Evolutionary conservation across 2,888 invertebrate species (phyloP).

Genomic region (Baronia brevicornis): DNA sequence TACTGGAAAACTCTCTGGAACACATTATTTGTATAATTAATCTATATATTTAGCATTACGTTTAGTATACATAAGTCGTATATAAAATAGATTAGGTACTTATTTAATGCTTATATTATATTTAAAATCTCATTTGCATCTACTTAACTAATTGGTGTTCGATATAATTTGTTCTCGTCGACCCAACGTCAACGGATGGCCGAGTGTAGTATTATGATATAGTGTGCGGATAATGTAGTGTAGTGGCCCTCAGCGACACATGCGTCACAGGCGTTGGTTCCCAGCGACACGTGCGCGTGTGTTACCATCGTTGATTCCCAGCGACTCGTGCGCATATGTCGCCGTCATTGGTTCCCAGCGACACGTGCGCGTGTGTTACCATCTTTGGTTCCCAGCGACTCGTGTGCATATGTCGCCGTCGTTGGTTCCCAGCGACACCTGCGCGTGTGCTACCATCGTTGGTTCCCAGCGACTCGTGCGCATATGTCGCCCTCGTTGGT

Average conservation of each 20-base stretch:
- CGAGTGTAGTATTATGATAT: too few species aligned
- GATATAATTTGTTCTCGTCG: constrained; percentile 49
- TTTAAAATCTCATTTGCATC: constrained; percentile 42
- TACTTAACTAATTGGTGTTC: constrained; percentile 67
- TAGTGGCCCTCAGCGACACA: too few species aligned
- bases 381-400: too few species aligned
- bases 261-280: not conserved
- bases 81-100: constrained; percentile 35
- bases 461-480: too few species aligned
- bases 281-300: constrained; percentile 3
- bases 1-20: constrained; percentile 65
- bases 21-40: constrained; percentile 44
- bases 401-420: too few species aligned
- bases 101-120: constrained; percentile 21
- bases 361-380: too few species aligned
- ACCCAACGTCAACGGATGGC: constrained; percentile 2
- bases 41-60: constrained; percentile 15
- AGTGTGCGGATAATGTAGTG: too few species aligned
- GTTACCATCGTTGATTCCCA: not conserved
- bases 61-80: constrained; percentile 26
- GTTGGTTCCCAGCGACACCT: too few species aligned
- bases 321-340: too few species aligned
- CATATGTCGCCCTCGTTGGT: too few species aligned
- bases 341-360: too few species aligned
- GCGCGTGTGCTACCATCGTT: too few species aligned